These are phyloP conservation scores for Dendrocopos noguchii DNA, from an alignment of 2,113 vertebrate genomes.

Conservation along the genomic window DNA sequence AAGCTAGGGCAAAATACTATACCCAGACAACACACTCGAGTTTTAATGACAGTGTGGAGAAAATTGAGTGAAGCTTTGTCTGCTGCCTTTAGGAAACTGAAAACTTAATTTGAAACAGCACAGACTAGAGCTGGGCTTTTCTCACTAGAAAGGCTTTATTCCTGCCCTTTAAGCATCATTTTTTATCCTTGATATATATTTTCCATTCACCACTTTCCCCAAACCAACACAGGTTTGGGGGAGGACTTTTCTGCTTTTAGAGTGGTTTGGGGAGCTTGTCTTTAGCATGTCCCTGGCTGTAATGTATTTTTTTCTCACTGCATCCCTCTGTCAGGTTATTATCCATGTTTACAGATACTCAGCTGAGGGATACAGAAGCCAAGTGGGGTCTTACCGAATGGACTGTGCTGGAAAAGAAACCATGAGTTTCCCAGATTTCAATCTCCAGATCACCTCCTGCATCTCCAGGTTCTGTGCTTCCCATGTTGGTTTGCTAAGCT, in stretches of 20 bases:
- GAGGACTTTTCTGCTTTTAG: neutral
- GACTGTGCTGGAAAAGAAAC: neutral
- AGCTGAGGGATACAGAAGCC: neutral
- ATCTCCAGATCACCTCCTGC: neutral
- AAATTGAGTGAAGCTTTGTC: conserved; percentile 57
- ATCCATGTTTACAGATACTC: neutral
- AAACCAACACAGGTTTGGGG: neutral
- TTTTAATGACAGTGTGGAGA: conserved; percentile 63
- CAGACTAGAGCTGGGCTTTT: conserved; percentile 14
- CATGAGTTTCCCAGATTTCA: neutral
- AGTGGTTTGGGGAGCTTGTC: neutral
- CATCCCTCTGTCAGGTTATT: neutral
- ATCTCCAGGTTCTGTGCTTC: neutral
- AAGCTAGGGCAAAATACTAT: conserved; percentile 61
- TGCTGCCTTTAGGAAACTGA: conserved; percentile 66
- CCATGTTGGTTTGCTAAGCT: accelerated
- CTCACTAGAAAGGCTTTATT: conserved; percentile 33
- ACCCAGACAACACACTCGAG: conserved; percentile 60
- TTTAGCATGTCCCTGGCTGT: neutral
- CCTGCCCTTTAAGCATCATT: conserved; percentile 28
- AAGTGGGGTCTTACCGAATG: neutral
- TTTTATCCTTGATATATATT: conserved; percentile 18
- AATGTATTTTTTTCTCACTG: neutral
- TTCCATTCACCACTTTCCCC: neutral
- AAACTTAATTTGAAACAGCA: conserved; percentile 62